Conservation (phyloP, 2,888 invertebrate species). For the Dasypolia templi region DNA sequence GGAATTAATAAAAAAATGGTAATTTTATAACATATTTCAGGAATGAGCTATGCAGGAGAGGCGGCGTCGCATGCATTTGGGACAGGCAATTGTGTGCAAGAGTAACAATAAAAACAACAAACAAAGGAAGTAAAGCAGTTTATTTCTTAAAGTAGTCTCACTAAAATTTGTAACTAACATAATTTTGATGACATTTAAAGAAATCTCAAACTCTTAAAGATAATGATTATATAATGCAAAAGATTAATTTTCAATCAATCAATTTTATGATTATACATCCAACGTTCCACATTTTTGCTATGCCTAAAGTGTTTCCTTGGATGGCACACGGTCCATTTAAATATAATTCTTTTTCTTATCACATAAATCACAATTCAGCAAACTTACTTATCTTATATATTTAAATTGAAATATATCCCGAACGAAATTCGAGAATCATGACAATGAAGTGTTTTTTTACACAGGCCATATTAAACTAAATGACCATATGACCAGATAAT, state of each 20-base stretch:
- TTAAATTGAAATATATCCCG: background rate
- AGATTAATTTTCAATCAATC: background rate
- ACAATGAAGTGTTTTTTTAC: background rate
- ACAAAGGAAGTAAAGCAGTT: constrained; percentile 5
- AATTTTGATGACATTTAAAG: background rate
- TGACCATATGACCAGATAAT: background rate
- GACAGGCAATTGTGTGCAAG: background rate
- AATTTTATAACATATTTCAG: background rate
- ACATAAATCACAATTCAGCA: constrained; percentile 1
- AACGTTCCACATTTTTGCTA: constrained; percentile 8
- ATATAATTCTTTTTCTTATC: background rate
- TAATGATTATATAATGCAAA: background rate
- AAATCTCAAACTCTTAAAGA: background rate
- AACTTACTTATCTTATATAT: background rate
- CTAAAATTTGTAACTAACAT: background rate
- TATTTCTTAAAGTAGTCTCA: constrained; percentile 14
- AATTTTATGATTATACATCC: background rate
- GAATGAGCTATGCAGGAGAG: background rate
- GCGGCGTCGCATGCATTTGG: background rate
- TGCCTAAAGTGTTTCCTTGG: background rate
- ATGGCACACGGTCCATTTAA: background rate
- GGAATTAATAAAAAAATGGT: background rate
- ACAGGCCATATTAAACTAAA: background rate
- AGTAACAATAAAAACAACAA: constrained; percentile 15
- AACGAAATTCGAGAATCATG: background rate